Evolutionary conservation across 2,113 vertebrate species (phyloP), one percentile per base, ranked within the genome.

Genomic region (Phyllostomus hastatus): DNA sequence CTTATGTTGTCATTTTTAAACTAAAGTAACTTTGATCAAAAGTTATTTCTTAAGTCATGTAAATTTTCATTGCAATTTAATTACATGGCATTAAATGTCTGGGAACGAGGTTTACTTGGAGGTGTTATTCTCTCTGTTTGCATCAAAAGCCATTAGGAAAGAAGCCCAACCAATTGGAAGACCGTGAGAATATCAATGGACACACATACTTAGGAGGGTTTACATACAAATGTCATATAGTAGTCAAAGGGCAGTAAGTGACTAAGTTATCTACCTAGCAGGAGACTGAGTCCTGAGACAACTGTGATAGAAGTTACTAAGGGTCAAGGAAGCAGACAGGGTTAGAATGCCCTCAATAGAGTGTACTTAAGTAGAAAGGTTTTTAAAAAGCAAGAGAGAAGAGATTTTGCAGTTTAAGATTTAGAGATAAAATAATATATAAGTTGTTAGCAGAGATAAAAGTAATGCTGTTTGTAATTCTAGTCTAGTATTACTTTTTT

Each of bases 41-140:
- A 54, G 31, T 72, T 93, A 64, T 75, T 69, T 67, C 48, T 93
- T 73, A 89, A 46, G 64, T 75, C 48, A 83, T 89, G 24, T 79
- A 93, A 82, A 76, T 82, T 82, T 59, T 86, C 91, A 95, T 82
- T 84, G 43, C 14, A 81, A 19, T 91, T 52, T 89, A 93, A 57
- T 80, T 66, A 9, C 54, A 50, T 31, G 38, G 0, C 4, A 46
- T 78, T 48, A 73, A 83, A 46, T 73, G 15, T 10, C 19, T n/a
- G n/a, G 28, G 43, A 61, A 46, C 1, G 33, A 48, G 20, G 46
- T 57, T 92, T 78, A 43, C 20, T 85, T n/a, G 72, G 0, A n/a
- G 8, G 10, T 79, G 16, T 41, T 50, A 43, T 19, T 92, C 19
- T 86, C 6, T 78, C 54, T 73, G 26, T 26, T 59, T 57, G 26